Evolutionary conservation across 2,113 vertebrate genomes (phyloP), one percentile per base, ranked within the genome.

Genomic region (Aleadryas rufinucha): DNA sequence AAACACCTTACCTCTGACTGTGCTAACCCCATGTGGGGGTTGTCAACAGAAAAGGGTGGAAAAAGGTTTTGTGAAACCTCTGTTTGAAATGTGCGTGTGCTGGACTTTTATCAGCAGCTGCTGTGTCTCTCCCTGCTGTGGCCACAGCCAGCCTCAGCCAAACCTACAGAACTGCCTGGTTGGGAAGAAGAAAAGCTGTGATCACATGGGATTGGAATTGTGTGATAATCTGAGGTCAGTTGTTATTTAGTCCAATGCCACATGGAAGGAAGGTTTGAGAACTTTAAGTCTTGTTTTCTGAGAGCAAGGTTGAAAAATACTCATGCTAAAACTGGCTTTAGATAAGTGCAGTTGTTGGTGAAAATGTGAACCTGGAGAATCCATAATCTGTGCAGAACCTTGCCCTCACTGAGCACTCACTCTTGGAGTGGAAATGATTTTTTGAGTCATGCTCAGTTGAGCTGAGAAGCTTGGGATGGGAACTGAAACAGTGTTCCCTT

Each of bases 31-130:
- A 2, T 3, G 0, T 30, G 39, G 14, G 45, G 37, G 11, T 3
- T 89, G 44, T 16, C 70, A 45, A 1, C 49, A 64, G 56, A 23
- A 69, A 60, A 88, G 8, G 41, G 27, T 35, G 13, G 42, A 16
- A 3, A 47, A 87, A 52, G 39, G 17, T 21, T 80, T 44, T n/a
- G 44, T 45, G 64, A 76, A 41, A 52, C 4, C 17, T 56, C 2
- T 1, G 21, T 64, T 83, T 41, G 3, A 57, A 31, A 37, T 30
- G 1, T 2, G 5, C 39, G 16, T 13, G 0, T 27, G 49, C 44
- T 54, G 9, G 4, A 1, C 11, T 54, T 18, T 5, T 13, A 16
- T 50, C n/a, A 28, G 37, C 15, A 12, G n/a, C 8, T 49, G 53
- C 18, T 28, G 59, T 37, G 31, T 23, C 71, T 53, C 16, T 59